phyloP scores from a whole-genome alignment of 2,797 vertebrate genomes.

The Saxicola maurus region DNA sequence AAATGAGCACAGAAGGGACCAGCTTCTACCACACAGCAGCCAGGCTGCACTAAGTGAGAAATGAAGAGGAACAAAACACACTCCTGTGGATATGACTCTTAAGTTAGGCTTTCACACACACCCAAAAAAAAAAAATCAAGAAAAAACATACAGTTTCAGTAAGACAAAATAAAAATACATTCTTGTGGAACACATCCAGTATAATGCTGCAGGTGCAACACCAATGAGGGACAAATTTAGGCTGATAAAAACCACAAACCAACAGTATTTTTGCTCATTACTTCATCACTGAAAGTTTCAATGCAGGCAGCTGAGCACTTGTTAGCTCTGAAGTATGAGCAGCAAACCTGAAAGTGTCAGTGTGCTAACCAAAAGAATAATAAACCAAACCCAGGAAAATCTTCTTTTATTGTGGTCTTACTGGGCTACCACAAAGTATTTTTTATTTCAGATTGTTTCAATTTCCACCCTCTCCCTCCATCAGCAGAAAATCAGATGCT shows the following conservation, averaged over 20 bases:
- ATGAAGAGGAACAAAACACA: background rate
- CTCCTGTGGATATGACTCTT: fast-evolving
- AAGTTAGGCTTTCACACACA: background rate
- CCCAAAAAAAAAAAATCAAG: background rate
- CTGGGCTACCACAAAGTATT: background rate
- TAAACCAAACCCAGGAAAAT: background rate
- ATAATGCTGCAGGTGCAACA: background rate
- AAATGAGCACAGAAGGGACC: fast-evolving
- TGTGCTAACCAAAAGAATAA: background rate
- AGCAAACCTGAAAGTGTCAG: constrained; percentile 1
- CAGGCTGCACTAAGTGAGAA: background rate
- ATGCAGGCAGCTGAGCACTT: background rate
- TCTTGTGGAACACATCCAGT: background rate
- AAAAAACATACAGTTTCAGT: background rate
- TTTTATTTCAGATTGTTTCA: background rate
- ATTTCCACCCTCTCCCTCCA: background rate
- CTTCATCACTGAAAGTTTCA: background rate
- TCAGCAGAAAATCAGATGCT: background rate
- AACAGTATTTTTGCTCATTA: background rate
- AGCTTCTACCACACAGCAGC: background rate
- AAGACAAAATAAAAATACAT: background rate
- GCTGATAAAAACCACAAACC: background rate
- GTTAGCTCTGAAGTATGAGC: background rate
- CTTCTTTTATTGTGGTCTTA: background rate
- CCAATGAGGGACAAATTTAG: background rate